Percentiles rank a stretch among this genome's conserved stretches.
Evolutionary conservation across 2,797 vertebrate genomes (phyloP).

Genomic region (Steatocranus sp.): DNA sequence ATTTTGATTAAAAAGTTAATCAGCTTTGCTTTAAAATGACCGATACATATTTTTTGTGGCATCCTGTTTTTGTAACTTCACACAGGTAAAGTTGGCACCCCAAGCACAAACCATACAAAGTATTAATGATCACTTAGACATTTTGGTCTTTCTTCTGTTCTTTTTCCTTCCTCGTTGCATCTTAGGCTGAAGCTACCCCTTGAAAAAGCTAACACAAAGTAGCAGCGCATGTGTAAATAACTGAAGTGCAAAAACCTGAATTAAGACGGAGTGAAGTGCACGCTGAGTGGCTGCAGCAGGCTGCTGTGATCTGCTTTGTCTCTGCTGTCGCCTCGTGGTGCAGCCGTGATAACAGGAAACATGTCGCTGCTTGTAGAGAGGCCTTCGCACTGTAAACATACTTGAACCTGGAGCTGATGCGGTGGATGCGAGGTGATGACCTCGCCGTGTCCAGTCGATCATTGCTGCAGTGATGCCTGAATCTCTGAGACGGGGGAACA

Average conservation of each 20-base stretch:
- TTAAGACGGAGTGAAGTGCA: not conserved
- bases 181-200: not conserved
- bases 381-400: not conserved
- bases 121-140: not conserved
- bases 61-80: not conserved
- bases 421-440: not conserved
- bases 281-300: not conserved
- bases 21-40: not conserved
- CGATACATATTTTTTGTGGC: not conserved
- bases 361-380: not conserved
- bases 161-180: not conserved
- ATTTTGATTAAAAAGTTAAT: accelerated
- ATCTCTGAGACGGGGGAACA: not conserved
- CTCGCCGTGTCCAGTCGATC: not conserved
- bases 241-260: not conserved
- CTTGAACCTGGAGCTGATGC: not conserved
- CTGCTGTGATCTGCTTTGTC: not conserved
- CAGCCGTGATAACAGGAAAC: not conserved
- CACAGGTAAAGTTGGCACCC: accelerated
- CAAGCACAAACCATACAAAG: not conserved
- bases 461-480: not conserved
- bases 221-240: not conserved
- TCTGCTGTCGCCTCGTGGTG: not conserved
- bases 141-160: not conserved
- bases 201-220: not conserved